phyloP scores from a whole-genome alignment of 2,888 invertebrate genomes.

The Gymnosoma rotundatum region DNA sequence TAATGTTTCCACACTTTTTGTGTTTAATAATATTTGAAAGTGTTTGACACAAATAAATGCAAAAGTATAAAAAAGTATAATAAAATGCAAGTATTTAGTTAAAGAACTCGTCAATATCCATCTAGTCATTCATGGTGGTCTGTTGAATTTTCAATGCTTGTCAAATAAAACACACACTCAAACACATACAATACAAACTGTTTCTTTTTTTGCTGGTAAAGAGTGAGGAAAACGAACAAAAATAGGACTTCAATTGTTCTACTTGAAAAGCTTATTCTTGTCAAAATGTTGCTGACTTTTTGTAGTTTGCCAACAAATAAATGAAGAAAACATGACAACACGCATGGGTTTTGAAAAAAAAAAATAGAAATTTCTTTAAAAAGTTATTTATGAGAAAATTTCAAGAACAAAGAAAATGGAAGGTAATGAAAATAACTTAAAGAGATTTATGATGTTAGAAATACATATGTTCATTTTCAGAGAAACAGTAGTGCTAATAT shows the following conservation, averaged over 20 bases:
- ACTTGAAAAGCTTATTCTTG: conserved; percentile 54
- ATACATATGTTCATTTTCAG: too few relatives aligned
- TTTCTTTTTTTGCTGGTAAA: not conserved
- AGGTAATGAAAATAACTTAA: too few relatives aligned
- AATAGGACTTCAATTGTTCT: conserved; percentile 64
- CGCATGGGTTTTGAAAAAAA: conserved; percentile 49
- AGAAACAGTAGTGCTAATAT: too few relatives aligned
- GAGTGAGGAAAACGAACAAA: conserved; percentile 19
- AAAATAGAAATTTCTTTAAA: conserved; percentile 8
- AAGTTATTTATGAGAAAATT: conserved; percentile 47
- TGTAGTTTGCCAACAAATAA: conserved; percentile 23
- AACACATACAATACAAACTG: not conserved
- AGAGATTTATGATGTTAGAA: not conserved
- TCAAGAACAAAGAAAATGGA: not conserved
- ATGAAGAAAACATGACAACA: conserved; percentile 55
- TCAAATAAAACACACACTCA: conserved; percentile 23
- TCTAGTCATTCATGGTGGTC: conserved; percentile 58
- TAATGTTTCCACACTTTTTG: not conserved
- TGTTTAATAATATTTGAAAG: not conserved
- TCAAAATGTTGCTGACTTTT: conserved; percentile 41
- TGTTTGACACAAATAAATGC: not conserved
- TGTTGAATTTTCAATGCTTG: conserved; percentile 57
- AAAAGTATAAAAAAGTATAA: conserved; percentile 17
- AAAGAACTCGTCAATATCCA: conserved; percentile 33
- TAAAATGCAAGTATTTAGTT: conserved; percentile 58